Conservation (phyloP, 2,113 vertebrate genomes). For the Pogona vitticeps region DNA sequence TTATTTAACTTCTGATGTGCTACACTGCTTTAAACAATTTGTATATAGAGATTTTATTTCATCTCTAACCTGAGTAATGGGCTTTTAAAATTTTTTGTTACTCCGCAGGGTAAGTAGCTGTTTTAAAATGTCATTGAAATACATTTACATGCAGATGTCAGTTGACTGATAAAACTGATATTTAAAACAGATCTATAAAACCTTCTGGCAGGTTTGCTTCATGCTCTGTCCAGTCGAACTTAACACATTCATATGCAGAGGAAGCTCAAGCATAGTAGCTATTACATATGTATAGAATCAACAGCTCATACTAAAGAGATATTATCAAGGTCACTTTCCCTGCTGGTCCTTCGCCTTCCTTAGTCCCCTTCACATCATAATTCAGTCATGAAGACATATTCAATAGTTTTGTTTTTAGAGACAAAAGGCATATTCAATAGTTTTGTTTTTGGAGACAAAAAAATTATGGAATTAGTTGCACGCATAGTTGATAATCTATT, state of each 20-base stretch:
- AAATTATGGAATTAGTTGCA: background rate
- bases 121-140: slow-evolving; percentile 4
- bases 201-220: background rate
- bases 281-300: background rate
- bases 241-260: background rate
- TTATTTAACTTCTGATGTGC: background rate
- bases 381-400: background rate
- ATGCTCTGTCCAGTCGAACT: background rate
- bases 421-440: slow-evolving; percentile 3
- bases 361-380: background rate
- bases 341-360: background rate
- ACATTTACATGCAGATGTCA: background rate
- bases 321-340: slow-evolving; percentile 22
- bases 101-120: background rate
- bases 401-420: slow-evolving; percentile 3
- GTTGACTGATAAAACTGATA: background rate
- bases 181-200: slow-evolving; percentile 15
- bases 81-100: slow-evolving; percentile 12
- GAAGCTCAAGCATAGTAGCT: slow-evolving; percentile 3
- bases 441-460: background rate
- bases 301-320: background rate
- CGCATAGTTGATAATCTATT: background rate
- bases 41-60: background rate
- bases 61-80: fast-evolving
- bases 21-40: background rate